Percentiles rank a stretch among this genome's conserved stretches.
These are phyloP conservation scores for Pangasius macronema DNA, from an alignment of 2,797 vertebrate species.

Conservation along the genomic window DNA sequence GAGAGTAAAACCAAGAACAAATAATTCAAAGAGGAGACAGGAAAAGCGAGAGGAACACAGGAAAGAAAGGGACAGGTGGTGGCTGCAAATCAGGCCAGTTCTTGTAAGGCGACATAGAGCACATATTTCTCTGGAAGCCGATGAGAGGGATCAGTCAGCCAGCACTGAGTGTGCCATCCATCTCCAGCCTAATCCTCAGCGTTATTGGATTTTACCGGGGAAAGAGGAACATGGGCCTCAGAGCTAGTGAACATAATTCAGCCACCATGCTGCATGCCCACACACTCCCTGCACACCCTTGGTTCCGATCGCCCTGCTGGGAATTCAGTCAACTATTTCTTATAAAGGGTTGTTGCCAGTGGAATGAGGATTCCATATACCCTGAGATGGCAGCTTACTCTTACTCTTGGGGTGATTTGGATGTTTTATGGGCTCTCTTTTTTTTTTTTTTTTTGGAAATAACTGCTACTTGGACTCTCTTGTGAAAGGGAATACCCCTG, in stretches of 20 bases:
- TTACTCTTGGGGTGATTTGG: neutral
- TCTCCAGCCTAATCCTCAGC: conserved; percentile 46
- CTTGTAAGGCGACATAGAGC: conserved; percentile 25
- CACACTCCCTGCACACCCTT: conserved; percentile 17
- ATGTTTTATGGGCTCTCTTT: neutral
- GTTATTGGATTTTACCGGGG: conserved; percentile 42
- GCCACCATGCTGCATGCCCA: conserved; percentile 14
- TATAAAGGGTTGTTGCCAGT: neutral
- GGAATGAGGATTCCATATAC: neutral
- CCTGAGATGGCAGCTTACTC: neutral
- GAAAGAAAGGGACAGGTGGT: neutral
- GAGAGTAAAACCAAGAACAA: neutral
- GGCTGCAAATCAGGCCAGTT: conserved; percentile 25
- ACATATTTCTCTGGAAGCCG: conserved; percentile 29
- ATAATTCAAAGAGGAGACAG: neutral
- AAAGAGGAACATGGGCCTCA: conserved; percentile 33
- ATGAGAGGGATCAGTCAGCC: conserved; percentile 48
- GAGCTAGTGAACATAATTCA: conserved; percentile 39
- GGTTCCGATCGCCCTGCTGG: conserved; percentile 8
- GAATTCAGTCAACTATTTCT: conserved; percentile 18
- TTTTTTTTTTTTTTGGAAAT: neutral
- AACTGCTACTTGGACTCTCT: neutral
- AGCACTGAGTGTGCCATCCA: conserved; percentile 26
- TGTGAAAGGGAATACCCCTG: neutral
- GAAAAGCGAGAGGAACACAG: neutral